Evolutionary conservation across 2,797 vertebrate species (phyloP).

Genomic region (Sciaenops ocellatus): DNA sequence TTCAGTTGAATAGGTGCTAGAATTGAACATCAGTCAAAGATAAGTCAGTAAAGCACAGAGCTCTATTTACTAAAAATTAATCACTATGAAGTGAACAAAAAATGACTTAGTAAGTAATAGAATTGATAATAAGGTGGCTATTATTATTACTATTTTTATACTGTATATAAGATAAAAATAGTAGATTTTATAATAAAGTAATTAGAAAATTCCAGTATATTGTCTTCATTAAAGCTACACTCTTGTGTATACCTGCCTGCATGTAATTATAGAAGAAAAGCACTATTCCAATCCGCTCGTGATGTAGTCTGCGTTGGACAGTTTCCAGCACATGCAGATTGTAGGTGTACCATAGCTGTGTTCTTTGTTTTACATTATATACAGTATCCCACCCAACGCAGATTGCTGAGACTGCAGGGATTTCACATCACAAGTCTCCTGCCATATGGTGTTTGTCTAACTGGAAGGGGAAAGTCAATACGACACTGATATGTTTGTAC

Average conservation of each 20-base stretch:
- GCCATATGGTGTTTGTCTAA: slow-evolving; percentile 69
- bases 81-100: not conserved
- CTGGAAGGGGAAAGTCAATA: slow-evolving; percentile 37
- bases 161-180: no score
- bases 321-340: slow-evolving; percentile 44
- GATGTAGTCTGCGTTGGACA: slow-evolving; percentile 27
- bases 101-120: not conserved
- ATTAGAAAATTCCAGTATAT: not conserved
- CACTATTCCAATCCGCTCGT: slow-evolving; percentile 8
- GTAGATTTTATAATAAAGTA: not conserved
- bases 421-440: slow-evolving; percentile 48
- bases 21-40: not conserved
- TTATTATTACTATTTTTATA: not conserved
- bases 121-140: not conserved
- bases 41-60: not conserved
- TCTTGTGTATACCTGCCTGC: not conserved
- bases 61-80: not conserved
- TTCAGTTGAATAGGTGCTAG: not conserved
- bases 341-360: slow-evolving; percentile 12
- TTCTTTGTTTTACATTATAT: slow-evolving; percentile 45
- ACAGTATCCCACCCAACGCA: slow-evolving; percentile 31
- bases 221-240: not conserved
- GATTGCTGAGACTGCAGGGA: slow-evolving; percentile 52
- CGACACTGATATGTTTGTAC: slow-evolving; percentile 28
- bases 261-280: slow-evolving; percentile 3